Base-by-base conservation (phyloP, 1,140 invertebrate species). In the Leptonema lineaticorne region DNA sequence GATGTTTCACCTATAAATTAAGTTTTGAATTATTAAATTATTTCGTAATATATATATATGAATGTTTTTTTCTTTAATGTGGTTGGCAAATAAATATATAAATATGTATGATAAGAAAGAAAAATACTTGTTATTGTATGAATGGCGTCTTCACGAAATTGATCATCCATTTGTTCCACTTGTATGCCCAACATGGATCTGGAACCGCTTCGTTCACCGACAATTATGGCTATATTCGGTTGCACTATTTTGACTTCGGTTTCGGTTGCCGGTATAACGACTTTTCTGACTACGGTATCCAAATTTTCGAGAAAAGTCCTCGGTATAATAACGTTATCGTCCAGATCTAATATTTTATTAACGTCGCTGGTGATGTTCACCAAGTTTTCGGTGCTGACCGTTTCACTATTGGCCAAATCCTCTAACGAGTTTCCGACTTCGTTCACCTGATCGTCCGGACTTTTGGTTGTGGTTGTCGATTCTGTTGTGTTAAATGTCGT, bases 161-260 rank as follows among this genome's bases (percentile, higher is more conserved):
- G 67, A 66, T 63, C 70, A 3, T 75, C 50, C 50, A 53, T 53
- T 53, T 1, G 4, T 16, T 59, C 28, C 20, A 83, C 76, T 64
- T 76, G 74, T 16, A 82, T 68, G 0, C 81, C 81, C 1, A 74
- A 63, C 0, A 81, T 72, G 0, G 79, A 79, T 14, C 69, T 63
- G 0, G 72, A 56, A 0, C 76, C 75, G 0, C 70, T 65, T 0
- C 77, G 74, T 27, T 80, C 75, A 1, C 78, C 77, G 18, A 81
- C 73, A n/a, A 81, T 46, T 27, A 83, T 65, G 0, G 80, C 81
- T 0, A 82, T 76, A 37, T 81, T 82, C 14, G 73, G 66, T 18
- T 78, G 62, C 0, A 82, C 46, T 27, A 73, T 63, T 41, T 27
- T 62, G 1, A 68, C 30, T n/a, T 68, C 33, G 18, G 60, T 73